A percentile compares a stretch with the other conserved stretches of the same genome.
phyloP scores from a whole-genome alignment of 2,113 vertebrate genomes.

The Thermophis baileyi region DNA sequence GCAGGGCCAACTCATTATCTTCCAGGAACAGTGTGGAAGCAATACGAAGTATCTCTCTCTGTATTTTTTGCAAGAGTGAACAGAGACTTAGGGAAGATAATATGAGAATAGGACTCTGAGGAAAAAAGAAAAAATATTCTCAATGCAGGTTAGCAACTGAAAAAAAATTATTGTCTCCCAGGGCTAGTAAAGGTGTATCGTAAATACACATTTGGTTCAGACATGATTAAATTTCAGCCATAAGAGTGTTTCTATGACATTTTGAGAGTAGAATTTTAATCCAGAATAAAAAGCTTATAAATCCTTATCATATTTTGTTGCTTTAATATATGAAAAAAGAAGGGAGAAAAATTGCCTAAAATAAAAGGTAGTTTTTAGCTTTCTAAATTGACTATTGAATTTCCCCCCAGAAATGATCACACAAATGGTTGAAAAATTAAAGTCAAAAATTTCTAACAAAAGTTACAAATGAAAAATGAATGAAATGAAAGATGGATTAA shows the following conservation, averaged over 20 bases:
- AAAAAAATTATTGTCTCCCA: constrained; percentile 41
- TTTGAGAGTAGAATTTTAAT: constrained; percentile 54
- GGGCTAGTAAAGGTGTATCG: constrained; percentile 27
- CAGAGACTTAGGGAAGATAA: not conserved
- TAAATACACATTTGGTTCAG: constrained; percentile 30
- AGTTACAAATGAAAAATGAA: constrained; percentile 18
- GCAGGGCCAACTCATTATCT: not conserved
- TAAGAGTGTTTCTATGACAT: constrained; percentile 50
- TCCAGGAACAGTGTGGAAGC: not conserved
- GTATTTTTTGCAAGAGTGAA: not conserved
- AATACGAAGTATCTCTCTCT: not conserved
- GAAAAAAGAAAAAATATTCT: constrained; percentile 3
- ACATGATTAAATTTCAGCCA: constrained; percentile 52
- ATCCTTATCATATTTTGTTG: constrained; percentile 26
- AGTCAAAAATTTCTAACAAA: constrained; percentile 32
- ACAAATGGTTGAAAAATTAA: constrained; percentile 40
- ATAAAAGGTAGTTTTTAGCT: not conserved
- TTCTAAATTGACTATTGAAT: not conserved
- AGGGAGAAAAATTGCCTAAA: not conserved
- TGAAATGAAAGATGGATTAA: constrained; percentile 35
- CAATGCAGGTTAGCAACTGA: constrained; percentile 51
- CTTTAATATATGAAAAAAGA: constrained; percentile 14
- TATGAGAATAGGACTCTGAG: not conserved
- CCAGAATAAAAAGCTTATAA: constrained; percentile 39
- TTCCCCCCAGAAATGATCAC: not conserved